These are phyloP conservation scores for Biston betularia DNA, from an alignment of 2,888 invertebrate species.

Conservation along the genomic window DNA sequence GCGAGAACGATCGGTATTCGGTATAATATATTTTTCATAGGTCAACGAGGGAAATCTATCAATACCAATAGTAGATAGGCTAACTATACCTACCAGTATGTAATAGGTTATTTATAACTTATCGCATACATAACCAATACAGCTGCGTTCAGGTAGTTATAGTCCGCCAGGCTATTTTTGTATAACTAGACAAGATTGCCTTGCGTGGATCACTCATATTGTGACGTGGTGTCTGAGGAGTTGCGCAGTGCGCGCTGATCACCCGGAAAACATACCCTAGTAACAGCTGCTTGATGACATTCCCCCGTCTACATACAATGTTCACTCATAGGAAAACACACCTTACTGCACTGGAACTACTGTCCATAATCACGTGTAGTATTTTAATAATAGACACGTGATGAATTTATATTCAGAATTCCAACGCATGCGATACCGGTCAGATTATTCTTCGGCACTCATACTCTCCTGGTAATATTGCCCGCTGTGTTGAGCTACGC, in stretches of 20 bases:
- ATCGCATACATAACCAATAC: slow-evolving; percentile 3
- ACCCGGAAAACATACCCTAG: slow-evolving; percentile 72
- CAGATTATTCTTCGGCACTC: slow-evolving; percentile 44
- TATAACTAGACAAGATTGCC: slow-evolving; percentile 54
- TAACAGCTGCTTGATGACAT: slow-evolving; percentile 60
- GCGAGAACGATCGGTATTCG: too few species aligned
- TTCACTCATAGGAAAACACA: slow-evolving; percentile 42
- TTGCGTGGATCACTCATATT: slow-evolving; percentile 54
- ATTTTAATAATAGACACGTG: slow-evolving; percentile 16
- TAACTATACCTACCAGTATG: too few species aligned
- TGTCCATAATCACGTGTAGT: slow-evolving; percentile 30
- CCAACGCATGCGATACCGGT: slow-evolving; percentile 46
- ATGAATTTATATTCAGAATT: slow-evolving; percentile 41
- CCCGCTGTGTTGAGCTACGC: slow-evolving; percentile 81
- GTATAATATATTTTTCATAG: too few species aligned
- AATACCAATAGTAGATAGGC: too few species aligned
- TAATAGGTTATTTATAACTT: background rate
- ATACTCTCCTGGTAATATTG: slow-evolving; percentile 71
- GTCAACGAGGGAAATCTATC: too few species aligned
- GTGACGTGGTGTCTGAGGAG: slow-evolving; percentile 82
- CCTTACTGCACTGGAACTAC: slow-evolving; percentile 35
- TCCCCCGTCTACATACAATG: slow-evolving; percentile 53
- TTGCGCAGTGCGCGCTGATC: slow-evolving; percentile 84
- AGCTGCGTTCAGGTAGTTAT: slow-evolving; percentile 37
- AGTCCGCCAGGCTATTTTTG: slow-evolving; percentile 51